These are phyloP conservation scores for Dolichoris vasculosae DNA, from an alignment of 1,140 invertebrate genomes.

Conservation along the genomic window DNA sequence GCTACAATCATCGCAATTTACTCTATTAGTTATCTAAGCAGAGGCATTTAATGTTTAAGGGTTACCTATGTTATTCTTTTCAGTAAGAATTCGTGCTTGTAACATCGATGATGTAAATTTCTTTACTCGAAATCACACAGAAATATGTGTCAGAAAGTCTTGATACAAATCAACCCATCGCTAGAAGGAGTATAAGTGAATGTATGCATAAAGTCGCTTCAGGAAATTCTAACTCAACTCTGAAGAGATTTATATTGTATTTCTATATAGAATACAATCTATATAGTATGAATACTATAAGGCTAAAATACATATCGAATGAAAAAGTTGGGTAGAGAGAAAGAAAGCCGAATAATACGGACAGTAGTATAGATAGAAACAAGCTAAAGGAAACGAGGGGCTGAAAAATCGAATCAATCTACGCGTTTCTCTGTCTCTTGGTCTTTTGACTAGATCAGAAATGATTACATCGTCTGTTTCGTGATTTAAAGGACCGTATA, in stretches of 20 bases:
- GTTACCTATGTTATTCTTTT: no score
- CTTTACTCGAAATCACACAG: no score
- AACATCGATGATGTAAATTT: no score
- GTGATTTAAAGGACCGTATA: conserved; percentile 65
- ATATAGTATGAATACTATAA: no score
- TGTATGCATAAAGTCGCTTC: conserved; percentile 16
- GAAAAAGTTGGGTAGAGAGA: neutral
- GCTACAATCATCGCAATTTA: no score
- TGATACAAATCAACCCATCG: neutral
- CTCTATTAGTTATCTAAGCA: no score
- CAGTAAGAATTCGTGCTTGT: no score
- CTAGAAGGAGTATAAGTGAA: neutral
- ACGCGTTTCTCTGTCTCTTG: neutral
- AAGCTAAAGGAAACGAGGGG: neutral
- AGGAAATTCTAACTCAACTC: conserved; percentile 12
- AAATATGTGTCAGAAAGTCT: no score
- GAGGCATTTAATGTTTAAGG: no score
- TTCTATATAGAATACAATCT: neutral
- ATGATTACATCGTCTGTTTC: conserved; percentile 40
- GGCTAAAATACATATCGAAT: neutral
- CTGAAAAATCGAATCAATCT: conserved; percentile 40
- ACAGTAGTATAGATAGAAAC: neutral
- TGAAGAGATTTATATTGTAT: neutral
- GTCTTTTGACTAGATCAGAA: conserved; percentile 34
- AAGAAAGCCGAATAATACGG: neutral